Base-by-base conservation (phyloP, 1,140 invertebrate species). In the Amphibalanus amphitrite region DNA sequence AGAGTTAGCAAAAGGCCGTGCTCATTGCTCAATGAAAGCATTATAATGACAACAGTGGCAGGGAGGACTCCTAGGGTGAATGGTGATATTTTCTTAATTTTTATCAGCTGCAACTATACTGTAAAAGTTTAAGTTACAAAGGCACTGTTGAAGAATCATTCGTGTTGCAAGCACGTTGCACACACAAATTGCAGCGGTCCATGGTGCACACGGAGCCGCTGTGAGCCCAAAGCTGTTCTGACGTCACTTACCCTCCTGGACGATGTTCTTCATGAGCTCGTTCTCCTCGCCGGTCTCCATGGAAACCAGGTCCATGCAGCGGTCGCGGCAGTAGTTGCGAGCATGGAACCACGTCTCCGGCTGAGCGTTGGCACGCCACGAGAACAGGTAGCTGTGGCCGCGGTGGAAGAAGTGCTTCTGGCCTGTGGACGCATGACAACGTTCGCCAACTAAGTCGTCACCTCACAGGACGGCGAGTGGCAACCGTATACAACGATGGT, bases 281-380 rank as follows among this genome's bases (percentile, higher is more conserved):
- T 92, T 92, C 80, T 92, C 89, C 28, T 85, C 84, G 69, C 86
- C 87, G 70, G 89, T 90, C 80, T 92, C 90, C 75, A 92, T 79
- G 6, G 89, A 90, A 13, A 92, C 86, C 25, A 90, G 84, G 78
- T 93, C 90, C 90, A 93, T 93, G 80, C 90, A 93, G 29, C 89
- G 84, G 79, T 89, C 85, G 74, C 90, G 84, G 79, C 90, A 92
- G 81, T 86, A 92, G 79, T 92, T 92, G 75, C 90, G 84, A 1
- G 85, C 89, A 25, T 85, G 86, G 40, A 92, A 79, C 90, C 90
- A 93, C 79, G 92, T 90, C 75, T 87, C 81, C n/a, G n/a, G 67
- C 83, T 83, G 28, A 88, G 85, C 40, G 85, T 83, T 4, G 85
- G 86, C 89, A 71, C 86, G 84, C 90, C 90, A 92, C n/a, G 89